Conservation (phyloP, 2,888 invertebrate genomes). For the Apodemia duryi region DNA sequence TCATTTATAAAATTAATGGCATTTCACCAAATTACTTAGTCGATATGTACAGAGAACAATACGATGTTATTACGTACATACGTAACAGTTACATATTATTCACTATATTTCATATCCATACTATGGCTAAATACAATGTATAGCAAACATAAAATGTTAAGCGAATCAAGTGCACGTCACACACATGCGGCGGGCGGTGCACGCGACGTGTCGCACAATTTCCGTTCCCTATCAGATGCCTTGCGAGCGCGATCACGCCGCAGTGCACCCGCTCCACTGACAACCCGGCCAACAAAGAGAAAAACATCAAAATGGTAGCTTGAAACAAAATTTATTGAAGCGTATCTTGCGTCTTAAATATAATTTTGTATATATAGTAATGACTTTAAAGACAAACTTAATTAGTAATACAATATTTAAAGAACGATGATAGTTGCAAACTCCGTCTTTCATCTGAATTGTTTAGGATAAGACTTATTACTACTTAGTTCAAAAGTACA, state of each 20-base stretch:
- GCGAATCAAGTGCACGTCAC: slow-evolving; percentile 53
- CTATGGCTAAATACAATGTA: not conserved
- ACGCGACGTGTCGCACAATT: slow-evolving; percentile 73
- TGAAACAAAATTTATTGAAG: slow-evolving; percentile 18
- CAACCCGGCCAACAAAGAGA: slow-evolving; percentile 28
- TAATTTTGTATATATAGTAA: too few relatives aligned
- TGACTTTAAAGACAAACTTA: too few relatives aligned
- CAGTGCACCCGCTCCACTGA: slow-evolving; percentile 35
- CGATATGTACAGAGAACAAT: too few relatives aligned
- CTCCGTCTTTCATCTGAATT: too few relatives aligned
- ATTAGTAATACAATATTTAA: too few relatives aligned
- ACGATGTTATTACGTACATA: too few relatives aligned
- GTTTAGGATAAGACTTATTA: too few relatives aligned
- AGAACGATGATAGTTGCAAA: too few relatives aligned
- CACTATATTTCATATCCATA: not conserved
- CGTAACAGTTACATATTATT: not conserved
- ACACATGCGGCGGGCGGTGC: slow-evolving; percentile 51
- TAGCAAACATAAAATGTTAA: not conserved
- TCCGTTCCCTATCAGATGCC: slow-evolving; percentile 70
- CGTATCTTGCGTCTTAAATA: not conserved
- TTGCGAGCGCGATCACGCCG: slow-evolving; percentile 48
- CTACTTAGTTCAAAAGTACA: too few relatives aligned
- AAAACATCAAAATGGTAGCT: slow-evolving; percentile 23
- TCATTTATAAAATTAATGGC: too few relatives aligned
- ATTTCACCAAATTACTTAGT: too few relatives aligned